These are phyloP conservation scores for Myotis vivesi DNA, from an alignment of 2,797 vertebrate genomes.

Conservation along the genomic window DNA sequence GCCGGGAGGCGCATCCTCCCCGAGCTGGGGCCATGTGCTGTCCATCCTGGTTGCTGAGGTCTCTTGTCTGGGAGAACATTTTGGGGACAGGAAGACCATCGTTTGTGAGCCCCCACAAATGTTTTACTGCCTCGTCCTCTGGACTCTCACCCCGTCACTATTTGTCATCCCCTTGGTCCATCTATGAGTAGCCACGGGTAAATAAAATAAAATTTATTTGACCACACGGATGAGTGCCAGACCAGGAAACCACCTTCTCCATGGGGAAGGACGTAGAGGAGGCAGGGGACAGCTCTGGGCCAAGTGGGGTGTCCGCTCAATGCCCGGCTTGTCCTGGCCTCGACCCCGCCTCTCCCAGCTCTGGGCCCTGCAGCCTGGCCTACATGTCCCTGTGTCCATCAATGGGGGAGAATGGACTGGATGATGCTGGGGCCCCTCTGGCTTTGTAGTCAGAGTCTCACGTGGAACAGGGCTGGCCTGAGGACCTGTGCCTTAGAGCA, in stretches of 20 bases:
- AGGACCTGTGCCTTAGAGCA: neutral
- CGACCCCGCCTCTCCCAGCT: neutral
- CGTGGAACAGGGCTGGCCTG: neutral
- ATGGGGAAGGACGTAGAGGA: neutral
- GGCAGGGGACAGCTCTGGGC: neutral
- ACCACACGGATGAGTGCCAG: neutral
- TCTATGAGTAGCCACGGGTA: neutral
- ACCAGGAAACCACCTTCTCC: neutral
- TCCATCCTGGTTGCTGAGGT: conserved; percentile 59
- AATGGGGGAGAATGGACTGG: neutral
- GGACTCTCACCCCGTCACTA: neutral
- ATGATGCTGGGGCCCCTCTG: neutral
- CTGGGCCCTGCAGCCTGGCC: neutral
- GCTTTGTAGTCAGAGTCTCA: neutral
- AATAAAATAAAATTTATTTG: neutral
- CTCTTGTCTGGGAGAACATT: conserved; percentile 46
- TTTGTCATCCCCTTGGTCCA: neutral
- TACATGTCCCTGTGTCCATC: no score
- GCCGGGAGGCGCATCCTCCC: conserved; percentile 18
- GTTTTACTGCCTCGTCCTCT: neutral
- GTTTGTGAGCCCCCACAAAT: conserved; percentile 55
- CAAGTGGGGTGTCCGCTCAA: neutral
- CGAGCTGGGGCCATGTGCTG: conserved; percentile 54
- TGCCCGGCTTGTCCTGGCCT: neutral
- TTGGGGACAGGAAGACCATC: conserved; percentile 38